phyloP scores from a whole-genome alignment of 1,140 invertebrate genomes.

The Megalopta genalis region DNA sequence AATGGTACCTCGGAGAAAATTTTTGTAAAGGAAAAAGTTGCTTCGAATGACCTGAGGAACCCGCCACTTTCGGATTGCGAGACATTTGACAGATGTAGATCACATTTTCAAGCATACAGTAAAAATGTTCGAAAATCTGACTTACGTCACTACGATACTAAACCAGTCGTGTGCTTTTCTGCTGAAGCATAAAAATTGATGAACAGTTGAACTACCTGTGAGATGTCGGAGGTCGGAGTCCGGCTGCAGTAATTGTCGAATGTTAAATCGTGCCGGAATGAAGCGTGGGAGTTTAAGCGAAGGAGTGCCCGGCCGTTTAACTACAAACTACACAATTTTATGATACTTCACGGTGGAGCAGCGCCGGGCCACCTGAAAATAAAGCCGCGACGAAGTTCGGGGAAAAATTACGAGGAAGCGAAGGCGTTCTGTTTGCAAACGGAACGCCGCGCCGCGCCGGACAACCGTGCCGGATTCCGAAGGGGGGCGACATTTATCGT shows the following conservation, averaged over 20 bases:
- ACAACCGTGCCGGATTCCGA: too few relatives aligned
- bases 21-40: too few relatives aligned
- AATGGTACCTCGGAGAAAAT: too few relatives aligned
- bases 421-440: not conserved
- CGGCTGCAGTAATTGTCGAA: not conserved
- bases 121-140: too few relatives aligned
- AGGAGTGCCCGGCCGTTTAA: conserved; percentile 3
- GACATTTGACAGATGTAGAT: too few relatives aligned
- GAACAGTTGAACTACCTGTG: not conserved
- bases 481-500: not conserved
- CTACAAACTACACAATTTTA: conserved; percentile 3
- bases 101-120: too few relatives aligned
- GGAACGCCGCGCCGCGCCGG: not conserved
- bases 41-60: too few relatives aligned
- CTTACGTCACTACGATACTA: not conserved
- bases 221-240: not conserved
- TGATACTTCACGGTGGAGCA: not conserved
- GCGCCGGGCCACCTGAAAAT: not conserved
- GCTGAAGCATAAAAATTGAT: not conserved
- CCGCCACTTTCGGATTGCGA: too few relatives aligned
- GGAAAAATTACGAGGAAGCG: not conserved
- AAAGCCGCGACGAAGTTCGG: not conserved
- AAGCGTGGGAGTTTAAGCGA: not conserved
- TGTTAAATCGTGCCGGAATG: not conserved
- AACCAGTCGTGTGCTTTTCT: not conserved